Base-by-base conservation (phyloP, 2,113 vertebrate genomes). In the Trogon melanurus region DNA sequence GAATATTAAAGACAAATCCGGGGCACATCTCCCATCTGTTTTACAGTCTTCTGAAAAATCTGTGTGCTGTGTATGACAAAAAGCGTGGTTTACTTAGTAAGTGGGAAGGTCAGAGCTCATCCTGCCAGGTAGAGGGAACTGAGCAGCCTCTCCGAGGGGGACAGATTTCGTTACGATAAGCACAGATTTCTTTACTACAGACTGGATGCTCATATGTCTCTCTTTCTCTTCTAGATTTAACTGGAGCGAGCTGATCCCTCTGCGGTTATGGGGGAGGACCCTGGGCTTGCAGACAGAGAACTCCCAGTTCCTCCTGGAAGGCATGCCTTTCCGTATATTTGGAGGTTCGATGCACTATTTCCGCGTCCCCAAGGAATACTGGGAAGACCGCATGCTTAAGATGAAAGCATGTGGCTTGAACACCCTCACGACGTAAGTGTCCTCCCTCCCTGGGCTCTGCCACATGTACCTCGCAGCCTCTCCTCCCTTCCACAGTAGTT, bases 351-450 rank as follows among this genome's bases (percentile, higher is more conserved):
- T 99, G 87, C 99, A 99, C 95, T 99, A 99, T 34, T 99, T 99
- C 97, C 98, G 98, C 17, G 97, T 99, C 51, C 99, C 99, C 51
- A 96, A 94, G 60, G 98, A 98, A 7, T 99, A 99, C 96, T 99
- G 99, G 99, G 98, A 95, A 62, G 99, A 99, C 88, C 98, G 99
- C 5, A 88, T 99, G 98, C 88, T 98, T 38, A 99, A 99, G 92
- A 98, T 99, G 98, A 99, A 98, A 95, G 98, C 99, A 1, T 99
- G 99, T 34, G 99, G 99, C 79, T 95, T 99, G 79, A 99, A 99
- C 96, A 99, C 99, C 20, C 98, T 99, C 84, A 99, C 99, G 3
- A 99, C 99, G 99, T 99, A 96, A 85, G 99, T 95, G 73, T 30
- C 45, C 61, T 36, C 27, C 0, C 36, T 88, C 58, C 44, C 65